phyloP scores from a whole-genome alignment of 2,113 vertebrate species.

The Eubucco bourcierii region DNA sequence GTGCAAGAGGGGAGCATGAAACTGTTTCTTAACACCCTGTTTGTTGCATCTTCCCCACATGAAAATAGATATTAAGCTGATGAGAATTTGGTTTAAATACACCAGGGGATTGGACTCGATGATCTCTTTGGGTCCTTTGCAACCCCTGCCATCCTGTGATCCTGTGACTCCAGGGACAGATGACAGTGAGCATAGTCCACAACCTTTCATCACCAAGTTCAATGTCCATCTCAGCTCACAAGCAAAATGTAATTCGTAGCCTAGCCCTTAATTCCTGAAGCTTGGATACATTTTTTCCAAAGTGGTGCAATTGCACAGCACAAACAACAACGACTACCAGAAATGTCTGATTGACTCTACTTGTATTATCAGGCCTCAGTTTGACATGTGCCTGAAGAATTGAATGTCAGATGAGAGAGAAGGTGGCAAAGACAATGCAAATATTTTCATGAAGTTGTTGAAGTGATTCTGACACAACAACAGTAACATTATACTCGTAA shows the following conservation, averaged over 20 bases:
- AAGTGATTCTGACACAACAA: constrained; percentile 13
- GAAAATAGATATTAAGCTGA: neutral
- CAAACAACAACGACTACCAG: constrained; percentile 1
- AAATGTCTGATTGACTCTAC: constrained; percentile 26
- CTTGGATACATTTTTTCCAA: neutral
- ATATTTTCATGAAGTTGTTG: constrained; percentile 16
- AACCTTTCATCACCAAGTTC: neutral
- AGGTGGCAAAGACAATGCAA: constrained; percentile 13
- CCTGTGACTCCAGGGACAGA: neutral
- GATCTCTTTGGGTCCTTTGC: too few relatives aligned
- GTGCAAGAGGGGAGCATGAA: neutral
- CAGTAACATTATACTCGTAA: neutral
- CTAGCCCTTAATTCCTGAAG: constrained; percentile 7
- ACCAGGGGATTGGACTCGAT: neutral
- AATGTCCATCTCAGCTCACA: constrained; percentile 1
- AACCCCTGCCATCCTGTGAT: too few relatives aligned
- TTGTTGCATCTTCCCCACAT: neutral
- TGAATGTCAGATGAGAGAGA: constrained; percentile 16
- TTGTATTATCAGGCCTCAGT: constrained; percentile 53
- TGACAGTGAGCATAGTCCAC: neutral
- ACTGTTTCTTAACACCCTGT: neutral
- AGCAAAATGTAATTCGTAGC: neutral
- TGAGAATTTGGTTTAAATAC: neutral
- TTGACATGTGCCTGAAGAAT: neutral
- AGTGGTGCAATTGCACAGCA: constrained; percentile 33